phyloP scores from a whole-genome alignment of 2,888 invertebrate genomes.

The Callinectes sapidus region DNA sequence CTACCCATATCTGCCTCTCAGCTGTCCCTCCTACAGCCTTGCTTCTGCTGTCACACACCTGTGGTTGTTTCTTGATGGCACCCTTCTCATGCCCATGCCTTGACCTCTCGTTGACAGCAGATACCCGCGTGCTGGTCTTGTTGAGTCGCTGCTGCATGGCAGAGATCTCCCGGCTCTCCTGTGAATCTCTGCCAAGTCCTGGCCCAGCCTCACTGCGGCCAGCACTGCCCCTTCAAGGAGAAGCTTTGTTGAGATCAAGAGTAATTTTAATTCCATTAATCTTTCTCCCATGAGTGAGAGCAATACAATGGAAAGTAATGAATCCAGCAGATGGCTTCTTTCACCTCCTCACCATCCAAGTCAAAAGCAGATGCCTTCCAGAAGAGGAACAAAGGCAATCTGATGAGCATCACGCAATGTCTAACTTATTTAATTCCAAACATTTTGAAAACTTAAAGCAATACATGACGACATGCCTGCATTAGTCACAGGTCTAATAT shows the following conservation, averaged over 20 bases:
- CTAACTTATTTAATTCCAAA: no score
- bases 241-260: not conserved
- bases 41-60: slow-evolving; percentile 39
- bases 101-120: slow-evolving; percentile 61
- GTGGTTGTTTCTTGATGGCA: slow-evolving; percentile 69
- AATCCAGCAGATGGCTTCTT: not conserved
- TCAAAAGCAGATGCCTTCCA: no score
- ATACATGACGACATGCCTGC: no score
- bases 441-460: no score
- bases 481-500: no score
- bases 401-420: no score
- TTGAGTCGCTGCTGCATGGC: slow-evolving; percentile 67
- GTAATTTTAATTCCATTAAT: not conserved
- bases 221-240: slow-evolving; percentile 46
- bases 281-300: not conserved
- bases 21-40: not conserved
- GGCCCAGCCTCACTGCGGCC: slow-evolving; percentile 47
- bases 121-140: slow-evolving; percentile 61
- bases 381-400: no score
- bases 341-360: no score
- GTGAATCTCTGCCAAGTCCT: slow-evolving; percentile 43
- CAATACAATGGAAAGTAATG: not conserved
- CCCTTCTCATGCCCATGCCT: slow-evolving; percentile 65
- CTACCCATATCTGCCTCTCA: not conserved
- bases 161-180: slow-evolving; percentile 60